phyloP scores from a whole-genome alignment of 2,797 vertebrate species.

The Hippopotamyrus pictus region DNA sequence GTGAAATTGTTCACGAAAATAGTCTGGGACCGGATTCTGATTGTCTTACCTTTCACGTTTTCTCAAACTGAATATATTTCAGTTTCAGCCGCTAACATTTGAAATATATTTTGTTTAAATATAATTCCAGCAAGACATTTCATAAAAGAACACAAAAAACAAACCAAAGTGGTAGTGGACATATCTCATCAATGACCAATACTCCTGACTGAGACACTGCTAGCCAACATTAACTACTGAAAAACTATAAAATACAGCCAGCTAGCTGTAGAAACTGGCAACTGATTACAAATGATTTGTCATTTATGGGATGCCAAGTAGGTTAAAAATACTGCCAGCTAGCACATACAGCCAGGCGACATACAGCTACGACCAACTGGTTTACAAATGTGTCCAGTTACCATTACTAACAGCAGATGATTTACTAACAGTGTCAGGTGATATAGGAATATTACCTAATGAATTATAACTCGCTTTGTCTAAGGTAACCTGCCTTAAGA shows the following conservation, averaged over 20 bases:
- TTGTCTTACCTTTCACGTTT: not conserved
- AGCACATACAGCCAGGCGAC: not conserved
- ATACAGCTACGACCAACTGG: not conserved
- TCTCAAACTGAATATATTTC: not conserved
- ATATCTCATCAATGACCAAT: not conserved
- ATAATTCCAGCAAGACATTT: not conserved
- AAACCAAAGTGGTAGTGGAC: not conserved
- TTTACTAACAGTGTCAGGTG: not conserved
- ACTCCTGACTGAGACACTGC: not conserved
- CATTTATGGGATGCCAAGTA: slow-evolving; percentile 5
- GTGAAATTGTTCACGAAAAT: not conserved
- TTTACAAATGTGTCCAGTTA: not conserved
- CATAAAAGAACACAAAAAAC: not conserved
- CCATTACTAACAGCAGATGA: not conserved
- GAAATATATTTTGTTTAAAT: not conserved
- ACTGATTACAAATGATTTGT: not conserved
- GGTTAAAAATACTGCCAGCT: slow-evolving; percentile 5
- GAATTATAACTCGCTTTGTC: not conserved
- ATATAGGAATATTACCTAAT: not conserved
- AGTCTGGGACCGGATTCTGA: not conserved
- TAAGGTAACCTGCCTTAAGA: not conserved
- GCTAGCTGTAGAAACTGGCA: not conserved
- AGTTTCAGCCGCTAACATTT: not conserved
- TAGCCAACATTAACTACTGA: not conserved
- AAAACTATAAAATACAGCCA: not conserved